Evolutionary conservation across 2,888 invertebrate genomes (phyloP), one percentile per base, ranked within the genome.

Genomic region (Thymelicus acteon): DNA sequence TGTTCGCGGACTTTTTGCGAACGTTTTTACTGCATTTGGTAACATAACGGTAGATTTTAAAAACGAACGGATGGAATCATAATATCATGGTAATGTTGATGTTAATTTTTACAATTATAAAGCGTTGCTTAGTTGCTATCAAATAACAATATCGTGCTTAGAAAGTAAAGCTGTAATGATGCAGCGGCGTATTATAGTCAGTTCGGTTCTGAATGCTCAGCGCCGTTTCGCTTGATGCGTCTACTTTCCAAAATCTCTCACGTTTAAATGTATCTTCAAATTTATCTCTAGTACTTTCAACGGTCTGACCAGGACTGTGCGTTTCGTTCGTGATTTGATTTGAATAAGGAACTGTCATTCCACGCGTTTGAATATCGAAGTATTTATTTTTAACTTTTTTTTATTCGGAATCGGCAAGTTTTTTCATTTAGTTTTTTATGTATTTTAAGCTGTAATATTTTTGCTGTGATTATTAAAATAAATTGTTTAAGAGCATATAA

Each of bases 221-320:
- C 82, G 82, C 78, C 87, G 92, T 92, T 83, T 85, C 90, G 91
- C 85, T 89, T 73, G 78, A 74, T 88, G 86, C 79, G 74, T 82
- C 81, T 81, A 91, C 92, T 92, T 93, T 92, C 92, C 87, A 93
- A 93, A 93, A 91, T 86, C 65, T 84, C 86, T 85, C 87, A 62
- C 58, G 71, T 71, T 67, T 71, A 62, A 78, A 81, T 83, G 84
- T 71, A 71, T 71, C 71, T 65, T 71, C 65, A 71, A 71, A 71
- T 66, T 71, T 71, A 64, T 66, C 54, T 71, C 65, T 71, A 71
- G 71, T 71, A 60, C 64, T 70, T 67, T 70, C 48, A 49, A 67
- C 69, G 52, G 52, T 61, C 49, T 60, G 60, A n/a, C 47, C 48
- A 63, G 63, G 67, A 60, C 65, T 62, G 63, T 65, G 62, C 72